These are phyloP conservation scores for Homarus gammarus DNA, from an alignment of 2,888 invertebrate genomes.

Conservation along the genomic window DNA sequence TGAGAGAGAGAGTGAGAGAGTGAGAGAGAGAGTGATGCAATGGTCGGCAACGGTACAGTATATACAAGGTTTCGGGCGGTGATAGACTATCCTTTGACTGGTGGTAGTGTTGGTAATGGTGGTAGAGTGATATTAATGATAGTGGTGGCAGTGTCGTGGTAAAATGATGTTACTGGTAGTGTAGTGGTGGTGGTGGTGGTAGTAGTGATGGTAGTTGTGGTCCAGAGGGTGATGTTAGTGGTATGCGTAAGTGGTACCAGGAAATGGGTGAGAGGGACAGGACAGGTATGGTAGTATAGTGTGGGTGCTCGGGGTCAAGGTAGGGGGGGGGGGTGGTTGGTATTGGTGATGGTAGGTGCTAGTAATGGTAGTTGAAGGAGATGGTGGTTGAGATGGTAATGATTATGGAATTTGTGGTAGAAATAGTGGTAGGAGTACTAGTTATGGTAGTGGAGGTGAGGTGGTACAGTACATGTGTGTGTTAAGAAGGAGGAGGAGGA, in stretches of 20 bases:
- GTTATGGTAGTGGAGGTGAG: not conserved
- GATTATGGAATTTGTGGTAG: too few relatives aligned
- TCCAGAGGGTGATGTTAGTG: not conserved
- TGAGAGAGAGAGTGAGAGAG: too few relatives aligned
- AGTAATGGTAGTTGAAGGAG: not conserved
- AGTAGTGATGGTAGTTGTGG: not conserved
- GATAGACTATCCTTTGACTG: too few relatives aligned
- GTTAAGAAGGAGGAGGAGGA: constrained; percentile 3
- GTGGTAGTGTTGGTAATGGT: too few relatives aligned
- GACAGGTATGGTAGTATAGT: not conserved
- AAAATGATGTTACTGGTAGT: not conserved
- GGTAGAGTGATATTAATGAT: too few relatives aligned
- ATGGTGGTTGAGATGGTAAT: not conserved
- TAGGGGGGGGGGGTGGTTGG: not conserved
- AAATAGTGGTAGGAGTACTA: too few relatives aligned
- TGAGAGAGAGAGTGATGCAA: too few relatives aligned
- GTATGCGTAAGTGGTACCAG: not conserved
- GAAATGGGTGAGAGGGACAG: not conserved
- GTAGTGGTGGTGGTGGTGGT: not conserved
- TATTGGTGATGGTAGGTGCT: not conserved
- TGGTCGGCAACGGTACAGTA: too few relatives aligned
- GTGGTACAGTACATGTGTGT: too few relatives aligned
- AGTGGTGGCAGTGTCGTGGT: not conserved
- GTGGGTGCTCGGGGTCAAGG: not conserved
- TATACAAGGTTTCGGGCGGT: too few relatives aligned